Conservation (phyloP, 1,140 invertebrate genomes). For the Meloidogyne floridensis region DNA sequence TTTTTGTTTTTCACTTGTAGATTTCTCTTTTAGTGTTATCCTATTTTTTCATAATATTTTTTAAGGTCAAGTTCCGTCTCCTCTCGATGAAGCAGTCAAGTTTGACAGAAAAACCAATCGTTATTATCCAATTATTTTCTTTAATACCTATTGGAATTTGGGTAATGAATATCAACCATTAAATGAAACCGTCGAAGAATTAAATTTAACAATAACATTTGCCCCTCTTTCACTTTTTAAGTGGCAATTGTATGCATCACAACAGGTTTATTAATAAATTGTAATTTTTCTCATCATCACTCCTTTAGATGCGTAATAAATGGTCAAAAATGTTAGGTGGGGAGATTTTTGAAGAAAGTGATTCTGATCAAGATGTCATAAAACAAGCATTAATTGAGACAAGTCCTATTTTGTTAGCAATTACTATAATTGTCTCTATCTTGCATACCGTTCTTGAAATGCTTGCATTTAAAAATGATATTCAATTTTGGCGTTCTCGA, state of each 20-base stretch:
- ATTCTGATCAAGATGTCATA: constrained; percentile 91
- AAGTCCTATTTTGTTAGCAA: constrained; percentile 84
- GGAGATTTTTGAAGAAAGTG: constrained; percentile 73
- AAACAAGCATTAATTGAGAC: constrained; percentile 96
- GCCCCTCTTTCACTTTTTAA: constrained; percentile 91
- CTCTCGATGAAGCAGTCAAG: constrained; percentile 71
- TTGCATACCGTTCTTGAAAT: constrained; percentile 97
- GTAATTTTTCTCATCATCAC: not conserved
- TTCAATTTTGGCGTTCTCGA: constrained; percentile 98
- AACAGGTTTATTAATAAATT: constrained; percentile 67
- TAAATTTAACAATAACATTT: constrained; percentile 78
- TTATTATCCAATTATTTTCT: constrained; percentile 85
- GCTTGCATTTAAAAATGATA: constrained; percentile 98
- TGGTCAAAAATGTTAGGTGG: constrained; percentile 68
- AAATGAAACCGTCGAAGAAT: constrained; percentile 76
- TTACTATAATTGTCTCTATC: constrained; percentile 89
- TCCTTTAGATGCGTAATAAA: constrained; percentile 69
- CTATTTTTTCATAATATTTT: constrained; percentile 34
- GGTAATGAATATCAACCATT: constrained; percentile 80
- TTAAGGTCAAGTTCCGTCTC: constrained; percentile 53
- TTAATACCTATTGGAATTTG: constrained; percentile 76
- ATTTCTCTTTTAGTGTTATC: not conserved
- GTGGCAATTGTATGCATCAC: constrained; percentile 93
- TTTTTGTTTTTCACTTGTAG: constrained; percentile 14
- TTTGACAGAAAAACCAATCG: constrained; percentile 73